Evolutionary conservation across 2,888 invertebrate species (phyloP).

Genomic region (Dioctria linearis): DNA sequence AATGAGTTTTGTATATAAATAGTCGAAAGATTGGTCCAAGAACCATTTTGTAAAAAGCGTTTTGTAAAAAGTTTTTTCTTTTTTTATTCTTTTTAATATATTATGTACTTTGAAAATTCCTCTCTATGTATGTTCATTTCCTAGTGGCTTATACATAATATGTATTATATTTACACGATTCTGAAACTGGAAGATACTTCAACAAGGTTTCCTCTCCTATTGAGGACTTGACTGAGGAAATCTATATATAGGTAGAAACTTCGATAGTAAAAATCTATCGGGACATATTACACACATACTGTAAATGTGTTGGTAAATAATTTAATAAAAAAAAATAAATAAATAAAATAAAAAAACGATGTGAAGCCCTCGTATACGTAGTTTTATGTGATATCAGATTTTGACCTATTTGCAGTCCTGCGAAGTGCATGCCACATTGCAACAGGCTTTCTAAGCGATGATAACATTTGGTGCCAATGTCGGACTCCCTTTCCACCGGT

Average conservation of each 20-base stretch:
- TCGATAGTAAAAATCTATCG: not conserved
- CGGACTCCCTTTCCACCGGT: constrained; percentile 80
- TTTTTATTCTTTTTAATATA: constrained; percentile 30
- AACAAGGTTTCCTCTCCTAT: not conserved
- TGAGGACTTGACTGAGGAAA: not conserved
- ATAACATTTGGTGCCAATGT: constrained; percentile 90
- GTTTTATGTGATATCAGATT: constrained; percentile 52
- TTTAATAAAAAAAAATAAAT: not conserved
- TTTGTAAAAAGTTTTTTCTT: constrained; percentile 50
- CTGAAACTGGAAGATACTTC: constrained; percentile 44
- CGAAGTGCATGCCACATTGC: constrained; percentile 89
- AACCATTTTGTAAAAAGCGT: constrained; percentile 54
- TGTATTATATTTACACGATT: constrained; percentile 2
- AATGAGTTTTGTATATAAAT: constrained; percentile 49
- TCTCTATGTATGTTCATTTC: constrained; percentile 43
- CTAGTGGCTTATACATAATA: constrained; percentile 7
- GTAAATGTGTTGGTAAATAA: not conserved
- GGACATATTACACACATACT: not conserved
- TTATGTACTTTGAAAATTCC: constrained; percentile 37
- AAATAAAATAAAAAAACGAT: constrained; percentile 2
- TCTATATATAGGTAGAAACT: not conserved
- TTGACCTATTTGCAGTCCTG: constrained; percentile 62
- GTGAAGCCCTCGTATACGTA: not conserved
- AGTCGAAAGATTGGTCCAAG: constrained; percentile 57
- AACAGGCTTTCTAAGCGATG: constrained; percentile 83